phyloP scores from a whole-genome alignment of 2,797 vertebrate genomes.

The Antennarius maculatus region DNA sequence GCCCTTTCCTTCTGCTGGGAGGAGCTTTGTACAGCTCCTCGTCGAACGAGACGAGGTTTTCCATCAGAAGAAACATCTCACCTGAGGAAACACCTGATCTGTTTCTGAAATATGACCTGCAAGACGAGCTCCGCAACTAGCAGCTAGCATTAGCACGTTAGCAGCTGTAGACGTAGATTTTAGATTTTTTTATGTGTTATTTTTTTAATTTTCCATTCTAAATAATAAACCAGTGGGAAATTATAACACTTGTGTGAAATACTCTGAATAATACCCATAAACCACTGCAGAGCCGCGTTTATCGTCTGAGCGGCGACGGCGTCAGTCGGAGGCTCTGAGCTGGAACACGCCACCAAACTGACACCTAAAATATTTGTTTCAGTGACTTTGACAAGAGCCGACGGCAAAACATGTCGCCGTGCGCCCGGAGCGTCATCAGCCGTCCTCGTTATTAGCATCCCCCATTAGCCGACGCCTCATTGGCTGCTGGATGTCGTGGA shows the following conservation, averaged over 20 bases:
- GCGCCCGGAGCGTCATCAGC: slow-evolving; percentile 18
- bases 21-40: slow-evolving; percentile 20
- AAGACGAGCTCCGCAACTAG: too few species aligned
- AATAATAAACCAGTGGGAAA: too few species aligned
- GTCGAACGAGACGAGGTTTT: too few species aligned
- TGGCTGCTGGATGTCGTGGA: slow-evolving; percentile 29
- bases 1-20: slow-evolving; percentile 19
- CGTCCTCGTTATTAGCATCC: slow-evolving; percentile 27
- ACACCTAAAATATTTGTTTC: slow-evolving; percentile 26
- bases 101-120: too few species aligned
- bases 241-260: too few species aligned
- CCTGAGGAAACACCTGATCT: too few species aligned
- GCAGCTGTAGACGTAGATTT: too few species aligned
- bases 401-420: slow-evolving; percentile 1
- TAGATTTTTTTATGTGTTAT: too few species aligned
- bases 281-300: not conserved
- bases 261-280: not conserved
- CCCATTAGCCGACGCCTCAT: slow-evolving; percentile 19
- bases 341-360: not conserved
- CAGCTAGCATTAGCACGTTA: too few species aligned
- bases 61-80: too few species aligned
- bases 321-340: not conserved
- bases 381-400: slow-evolving; percentile 22
- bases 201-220: too few species aligned
- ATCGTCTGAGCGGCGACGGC: not conserved